Base-by-base conservation (phyloP, 2,797 vertebrate genomes). In the Sebastes itinus region DNA sequence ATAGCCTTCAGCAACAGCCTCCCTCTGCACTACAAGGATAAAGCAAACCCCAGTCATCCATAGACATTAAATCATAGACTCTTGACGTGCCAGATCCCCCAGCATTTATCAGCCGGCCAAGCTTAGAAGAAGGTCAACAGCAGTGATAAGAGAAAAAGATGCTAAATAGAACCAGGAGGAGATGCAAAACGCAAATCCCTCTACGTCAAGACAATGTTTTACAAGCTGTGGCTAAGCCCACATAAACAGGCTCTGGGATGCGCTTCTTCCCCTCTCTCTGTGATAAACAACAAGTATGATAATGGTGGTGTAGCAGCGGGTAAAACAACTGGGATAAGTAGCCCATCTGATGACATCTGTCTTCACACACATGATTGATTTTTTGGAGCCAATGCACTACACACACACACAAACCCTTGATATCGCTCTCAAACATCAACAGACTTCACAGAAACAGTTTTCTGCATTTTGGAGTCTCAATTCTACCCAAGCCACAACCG, bases 401-500 rank as follows among this genome's bases (percentile, higher is more conserved):
- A 22, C 65, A 72, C 77, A 60, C 65, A 55, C 46, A 88, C 72
- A 74, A 20, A 60, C 52, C 58, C 22, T 70, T 27, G 2, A 81
- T 84, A 91, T 93, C 92, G 74, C 58, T 61, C 65, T 80, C 64
- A 35, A 83, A 81, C 87, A 94, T 91, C 90, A 79, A 72, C 81
- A 89, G 89, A 91, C 85, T 89, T 86, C 89, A 90, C 77, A 92
- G 72, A 87, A 81, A 35, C 70, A 87, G 80, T 55, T 72, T 64
- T 82, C 55, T 81, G 56, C 54, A 58, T 81, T 82, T 79, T 71
- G 68, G 77, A 79, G 82, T 60, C 75, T 84, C 23, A 61, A 67
- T 83, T 88, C 76, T 78, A 63, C 83, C 82, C 77, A 85, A 88
- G 82, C 86, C 90, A 89, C 82, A 91, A 93, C 93, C 89, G 18